These are phyloP conservation scores for Cheilosia urbana DNA, from an alignment of 2,888 invertebrate species.

Conservation along the genomic window DNA sequence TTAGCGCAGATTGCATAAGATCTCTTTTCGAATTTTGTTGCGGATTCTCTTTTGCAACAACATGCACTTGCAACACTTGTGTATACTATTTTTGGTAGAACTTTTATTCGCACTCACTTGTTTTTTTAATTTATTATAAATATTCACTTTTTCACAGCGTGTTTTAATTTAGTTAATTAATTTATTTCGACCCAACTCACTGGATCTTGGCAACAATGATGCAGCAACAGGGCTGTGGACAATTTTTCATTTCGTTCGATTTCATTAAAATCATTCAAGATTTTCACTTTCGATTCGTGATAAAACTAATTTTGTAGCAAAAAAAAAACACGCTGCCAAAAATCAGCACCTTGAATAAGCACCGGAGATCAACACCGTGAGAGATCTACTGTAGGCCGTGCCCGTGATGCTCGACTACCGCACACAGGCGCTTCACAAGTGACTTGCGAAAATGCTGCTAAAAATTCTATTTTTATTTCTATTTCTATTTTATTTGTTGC, in stretches of 20 bases:
- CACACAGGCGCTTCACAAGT: background rate
- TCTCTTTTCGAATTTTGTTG: background rate
- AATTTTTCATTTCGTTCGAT: conserved; percentile 42
- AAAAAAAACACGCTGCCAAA: background rate
- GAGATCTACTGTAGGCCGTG: conserved; percentile 20
- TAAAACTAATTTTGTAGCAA: background rate
- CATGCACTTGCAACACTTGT: conserved; percentile 38
- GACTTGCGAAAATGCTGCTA: conserved; percentile 26
- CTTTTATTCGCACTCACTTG: conserved; percentile 59
- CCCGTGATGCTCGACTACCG: conserved; percentile 52
- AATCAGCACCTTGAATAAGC: background rate
- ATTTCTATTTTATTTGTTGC: background rate
- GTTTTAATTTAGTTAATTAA: background rate
- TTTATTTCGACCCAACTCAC: conserved; percentile 23
- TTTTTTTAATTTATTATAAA: conserved; percentile 20
- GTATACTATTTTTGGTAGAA: background rate
- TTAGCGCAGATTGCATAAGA: conserved; percentile 65
- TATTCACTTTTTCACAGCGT: conserved; percentile 10
- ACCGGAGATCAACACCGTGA: conserved; percentile 1
- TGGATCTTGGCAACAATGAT: conserved; percentile 62
- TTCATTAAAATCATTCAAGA: conserved; percentile 16
- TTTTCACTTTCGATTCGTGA: conserved; percentile 58
- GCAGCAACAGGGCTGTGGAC: conserved; percentile 52
- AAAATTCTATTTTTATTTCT: conserved; percentile 59
- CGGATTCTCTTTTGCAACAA: conserved; percentile 52